A percentile compares a stretch with the other conserved stretches of the same genome.
phyloP scores from a whole-genome alignment of 2,888 invertebrate species.

The Slavum lentiscoides region DNA sequence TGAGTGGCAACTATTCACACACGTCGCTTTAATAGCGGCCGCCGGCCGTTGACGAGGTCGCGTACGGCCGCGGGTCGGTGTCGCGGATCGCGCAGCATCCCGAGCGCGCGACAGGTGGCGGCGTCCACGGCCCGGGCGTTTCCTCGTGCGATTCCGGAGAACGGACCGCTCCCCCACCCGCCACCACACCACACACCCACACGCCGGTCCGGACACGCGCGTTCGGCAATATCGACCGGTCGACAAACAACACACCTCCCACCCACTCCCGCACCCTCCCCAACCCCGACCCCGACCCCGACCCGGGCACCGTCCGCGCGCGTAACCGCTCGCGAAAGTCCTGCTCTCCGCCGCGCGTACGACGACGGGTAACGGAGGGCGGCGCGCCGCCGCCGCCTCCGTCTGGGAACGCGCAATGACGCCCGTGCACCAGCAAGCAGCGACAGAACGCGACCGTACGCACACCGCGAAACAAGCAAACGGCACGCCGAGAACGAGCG shows the following conservation, averaged over 20 bases:
- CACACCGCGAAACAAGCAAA: slow-evolving; percentile 4
- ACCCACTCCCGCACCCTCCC: neutral
- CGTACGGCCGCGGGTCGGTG: no score
- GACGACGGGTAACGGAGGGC: neutral
- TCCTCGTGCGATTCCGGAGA: neutral
- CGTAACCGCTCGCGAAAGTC: neutral
- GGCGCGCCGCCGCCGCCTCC: neutral
- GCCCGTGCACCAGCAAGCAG: neutral
- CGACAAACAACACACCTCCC: neutral
- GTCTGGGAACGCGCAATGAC: neutral
- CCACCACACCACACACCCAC: no score
- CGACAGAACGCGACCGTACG: slow-evolving; percentile 31
- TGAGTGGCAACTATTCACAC: no score
- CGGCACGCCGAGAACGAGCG: neutral
- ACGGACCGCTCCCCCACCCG: no score
- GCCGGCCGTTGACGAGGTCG: no score
- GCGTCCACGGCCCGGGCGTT: slow-evolving; percentile 17
- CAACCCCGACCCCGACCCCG: no score
- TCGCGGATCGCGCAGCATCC: no score
- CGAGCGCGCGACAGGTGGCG: no score
- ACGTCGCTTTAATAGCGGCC: no score
- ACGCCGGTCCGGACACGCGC: neutral
- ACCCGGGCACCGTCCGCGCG: no score
- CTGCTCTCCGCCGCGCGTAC: neutral
- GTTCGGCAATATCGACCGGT: slow-evolving; percentile 45